Base-by-base conservation (phyloP, 2,888 invertebrate genomes). In the Orthosia incerta region DNA sequence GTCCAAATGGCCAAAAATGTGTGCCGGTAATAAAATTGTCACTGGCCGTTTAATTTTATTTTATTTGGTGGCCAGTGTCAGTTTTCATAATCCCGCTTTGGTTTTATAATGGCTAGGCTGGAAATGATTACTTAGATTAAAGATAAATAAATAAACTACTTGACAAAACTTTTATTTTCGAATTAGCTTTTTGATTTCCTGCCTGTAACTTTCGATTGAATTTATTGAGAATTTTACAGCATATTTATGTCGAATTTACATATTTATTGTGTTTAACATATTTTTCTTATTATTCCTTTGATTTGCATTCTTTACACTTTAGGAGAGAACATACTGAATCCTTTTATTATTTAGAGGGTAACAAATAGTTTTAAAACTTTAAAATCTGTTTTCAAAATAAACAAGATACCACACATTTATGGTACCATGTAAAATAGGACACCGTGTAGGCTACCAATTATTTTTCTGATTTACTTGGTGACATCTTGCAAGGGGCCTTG, bases 41-140 rank as follows among this genome's bases (percentile, higher is more conserved):
- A 91, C 92, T 91, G 90, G 92, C 91, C 87, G 80, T 86, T 86
- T 82, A 59, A 82, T 78, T 85, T 87, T 87, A 86, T 87, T 88
- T 87, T 88, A 85, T 87, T 88, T 85, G 85, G 72, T 87, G 90
- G 93, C 93, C 93, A 93, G 93, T 86, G 78, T 88, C 79, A 88
- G 77, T 79, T 82, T 82, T 90, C 75, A 84, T 83, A 84, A 82
- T 85, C 79, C 80, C 85, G 84, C 76, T 87, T 84, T 85, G 68
- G 76, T 86, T 83, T 87, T 76, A 74, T 75, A 73, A 79, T 86
- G 71, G 80, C 87, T 90, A 91, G 93, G 92, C 92, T 92, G 92
- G 93, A 86, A 86, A 86, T 78, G 62, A 84, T 73, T 70, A 77
- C 77, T 85, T 65, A 74, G 77, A 83, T 63, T 67, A 79, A 82